Conservation (phyloP, 92 coral and sea anemone genomes). For the Desmophyllum pertusum region DNA sequence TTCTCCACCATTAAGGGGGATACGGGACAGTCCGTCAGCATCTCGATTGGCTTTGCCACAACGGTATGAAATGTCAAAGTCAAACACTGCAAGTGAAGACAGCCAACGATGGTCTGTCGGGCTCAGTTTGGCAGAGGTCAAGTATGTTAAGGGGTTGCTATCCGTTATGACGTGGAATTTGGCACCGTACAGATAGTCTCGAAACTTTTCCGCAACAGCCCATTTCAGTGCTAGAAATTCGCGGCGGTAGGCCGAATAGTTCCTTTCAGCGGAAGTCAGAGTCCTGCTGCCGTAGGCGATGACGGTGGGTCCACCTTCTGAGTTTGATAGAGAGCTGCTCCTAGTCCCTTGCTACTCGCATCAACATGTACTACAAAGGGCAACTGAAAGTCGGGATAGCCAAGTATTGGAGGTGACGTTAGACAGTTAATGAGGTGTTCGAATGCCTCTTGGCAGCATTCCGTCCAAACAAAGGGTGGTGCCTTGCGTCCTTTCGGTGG, state of each 20-base stretch:
- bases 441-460: slow-evolving; percentile 35
- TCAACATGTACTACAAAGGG: slow-evolving; percentile 48
- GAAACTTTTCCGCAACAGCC: slow-evolving; percentile 61
- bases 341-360: slow-evolving; percentile 38
- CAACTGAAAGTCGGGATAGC: slow-evolving; percentile 42
- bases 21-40: slow-evolving; percentile 52
- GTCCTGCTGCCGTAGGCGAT: slow-evolving; percentile 47
- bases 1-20: slow-evolving; percentile 20
- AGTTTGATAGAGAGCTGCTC: slow-evolving; percentile 43
- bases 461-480: slow-evolving; percentile 44
- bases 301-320: slow-evolving; percentile 24
- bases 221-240: slow-evolving; percentile 62
- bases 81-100: slow-evolving; percentile 48
- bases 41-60: slow-evolving; percentile 46
- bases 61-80: slow-evolving; percentile 62
- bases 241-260: slow-evolving; percentile 48
- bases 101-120: slow-evolving; percentile 65
- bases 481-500: slow-evolving; percentile 11
- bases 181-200: slow-evolving; percentile 53
- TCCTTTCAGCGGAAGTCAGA: slow-evolving; percentile 38
- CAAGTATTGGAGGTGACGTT: slow-evolving; percentile 47
- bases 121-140: slow-evolving; percentile 57
- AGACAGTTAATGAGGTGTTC: slow-evolving; percentile 32
- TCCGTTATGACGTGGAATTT: slow-evolving; percentile 52
- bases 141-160: slow-evolving; percentile 53